Base-by-base conservation (phyloP, 2,888 invertebrate species). In the Zygogramma bicolorata region DNA sequence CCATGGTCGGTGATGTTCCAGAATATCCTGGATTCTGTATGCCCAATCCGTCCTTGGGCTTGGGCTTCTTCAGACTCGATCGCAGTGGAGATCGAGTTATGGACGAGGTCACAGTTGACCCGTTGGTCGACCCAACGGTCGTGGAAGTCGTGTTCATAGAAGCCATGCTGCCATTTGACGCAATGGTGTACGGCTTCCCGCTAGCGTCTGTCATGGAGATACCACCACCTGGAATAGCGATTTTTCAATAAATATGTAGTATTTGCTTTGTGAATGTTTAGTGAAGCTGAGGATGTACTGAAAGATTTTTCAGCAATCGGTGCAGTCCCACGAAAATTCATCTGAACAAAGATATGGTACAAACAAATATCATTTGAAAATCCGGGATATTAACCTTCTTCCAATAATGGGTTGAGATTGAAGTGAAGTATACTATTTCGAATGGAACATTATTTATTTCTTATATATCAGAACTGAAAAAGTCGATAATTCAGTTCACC, bases 131-230 rank as follows among this genome's bases (percentile, higher is more conserved):
- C 89, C 65, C 93, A 87, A 68, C 89, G 88, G 76, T 88, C 5
- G 94, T 94, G 25, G 93, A 91, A 1, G 93, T 92, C 0, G 94
- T 94, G 81, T 91, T 92, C 90, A 93, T 92, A 0, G 93, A 93
- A 2, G 91, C 92, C 78, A 93, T 92, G 83, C 93, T 93, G 38
- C 91, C 94, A 69, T 85, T 85, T 8, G 85, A 84, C 46, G 89
- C 88, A 13, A 8, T 20, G 18, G 46, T 46, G 86, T 95, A 95
- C 0, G 95, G 95, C 84, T 94, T 95, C 15, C 95, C 95, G 38
- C 95, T 95, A 15, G 95, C 93, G 84, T 95, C 95, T 2, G 96
- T 96, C 91, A 96, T 93, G 57, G 96, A 95, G 81, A 96, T 92
- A 7, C 81, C 80, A n/a, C 76, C 77, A 61, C 77, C 80, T 81